phyloP scores from a whole-genome alignment of 2,797 vertebrate species.

The Pogoniulus pusillus region DNA sequence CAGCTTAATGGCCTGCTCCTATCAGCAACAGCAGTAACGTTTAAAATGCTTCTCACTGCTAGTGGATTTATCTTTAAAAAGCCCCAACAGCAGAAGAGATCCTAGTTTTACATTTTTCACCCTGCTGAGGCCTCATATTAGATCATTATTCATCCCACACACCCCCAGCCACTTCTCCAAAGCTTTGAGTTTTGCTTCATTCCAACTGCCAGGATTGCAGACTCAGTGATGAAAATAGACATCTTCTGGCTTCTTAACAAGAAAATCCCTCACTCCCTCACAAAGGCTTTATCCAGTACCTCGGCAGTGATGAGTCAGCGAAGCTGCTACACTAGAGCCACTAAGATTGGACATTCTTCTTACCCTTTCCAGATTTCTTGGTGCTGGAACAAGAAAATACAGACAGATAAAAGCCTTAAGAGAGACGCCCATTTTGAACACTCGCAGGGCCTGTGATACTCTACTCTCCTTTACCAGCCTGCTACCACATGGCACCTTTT shows the following conservation, averaged over 20 bases:
- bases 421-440: neutral
- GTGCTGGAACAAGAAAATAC: conserved; percentile 18
- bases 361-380: conserved; percentile 33
- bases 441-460: neutral
- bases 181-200: neutral
- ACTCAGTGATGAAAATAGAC: neutral
- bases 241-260: neutral
- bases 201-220: conserved; percentile 13
- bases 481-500: rapidly evolving
- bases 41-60: conserved; percentile 54
- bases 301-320: conserved; percentile 48
- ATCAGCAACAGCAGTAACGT: conserved; percentile 32
- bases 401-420: neutral
- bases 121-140: conserved; percentile 57
- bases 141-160: conserved; percentile 19
- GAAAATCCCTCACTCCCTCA: conserved; percentile 2
- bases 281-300: conserved; percentile 47
- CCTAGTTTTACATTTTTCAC: conserved; percentile 50
- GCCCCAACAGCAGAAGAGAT: neutral
- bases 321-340: conserved; percentile 8
- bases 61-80: conserved; percentile 18
- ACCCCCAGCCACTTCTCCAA: conserved; percentile 2
- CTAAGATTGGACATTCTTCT: neutral
- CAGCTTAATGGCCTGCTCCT: conserved; percentile 53
- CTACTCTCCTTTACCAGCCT: neutral